Conservation (phyloP, 1,140 invertebrate species). For the Bombus ignitus region DNA sequence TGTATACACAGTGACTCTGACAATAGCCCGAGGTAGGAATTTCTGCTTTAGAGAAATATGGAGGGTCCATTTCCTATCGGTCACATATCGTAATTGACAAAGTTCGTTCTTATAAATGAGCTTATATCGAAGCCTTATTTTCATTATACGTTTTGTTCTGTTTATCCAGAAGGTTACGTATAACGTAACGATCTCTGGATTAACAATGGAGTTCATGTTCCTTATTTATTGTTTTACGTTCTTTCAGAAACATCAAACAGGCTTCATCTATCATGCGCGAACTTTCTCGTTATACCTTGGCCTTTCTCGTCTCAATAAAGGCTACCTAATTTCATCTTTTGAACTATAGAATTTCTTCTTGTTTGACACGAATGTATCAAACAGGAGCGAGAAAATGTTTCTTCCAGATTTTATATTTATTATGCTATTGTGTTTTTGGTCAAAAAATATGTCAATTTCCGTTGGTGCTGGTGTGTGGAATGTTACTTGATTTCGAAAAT, state of each 20-base stretch:
- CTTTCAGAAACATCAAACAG: background rate
- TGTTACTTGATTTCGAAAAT: constrained; percentile 11
- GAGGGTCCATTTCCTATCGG: background rate
- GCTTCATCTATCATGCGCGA: background rate
- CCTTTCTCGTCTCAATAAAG: background rate
- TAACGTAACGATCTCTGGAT: background rate
- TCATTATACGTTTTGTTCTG: background rate
- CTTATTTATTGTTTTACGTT: background rate
- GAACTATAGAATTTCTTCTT: background rate
- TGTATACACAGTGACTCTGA: constrained; percentile 14
- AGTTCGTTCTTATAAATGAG: background rate
- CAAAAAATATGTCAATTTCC: background rate
- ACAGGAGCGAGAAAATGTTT: background rate
- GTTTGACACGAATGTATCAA: background rate
- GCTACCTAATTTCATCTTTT: background rate
- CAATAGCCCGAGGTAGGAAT: constrained; percentile 6
- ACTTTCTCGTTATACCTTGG: no score
- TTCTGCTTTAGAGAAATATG: constrained; percentile 27
- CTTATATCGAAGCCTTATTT: background rate
- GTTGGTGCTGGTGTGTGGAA: background rate
- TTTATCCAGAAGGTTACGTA: background rate
- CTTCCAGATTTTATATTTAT: background rate
- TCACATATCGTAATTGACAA: background rate
- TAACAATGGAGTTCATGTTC: background rate
- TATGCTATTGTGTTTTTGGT: background rate